A percentile compares a stretch with the other conserved stretches of the same genome.
These are phyloP conservation scores for Drosophila macrospina DNA, from an alignment of 2,888 invertebrate species.

Conservation along the genomic window DNA sequence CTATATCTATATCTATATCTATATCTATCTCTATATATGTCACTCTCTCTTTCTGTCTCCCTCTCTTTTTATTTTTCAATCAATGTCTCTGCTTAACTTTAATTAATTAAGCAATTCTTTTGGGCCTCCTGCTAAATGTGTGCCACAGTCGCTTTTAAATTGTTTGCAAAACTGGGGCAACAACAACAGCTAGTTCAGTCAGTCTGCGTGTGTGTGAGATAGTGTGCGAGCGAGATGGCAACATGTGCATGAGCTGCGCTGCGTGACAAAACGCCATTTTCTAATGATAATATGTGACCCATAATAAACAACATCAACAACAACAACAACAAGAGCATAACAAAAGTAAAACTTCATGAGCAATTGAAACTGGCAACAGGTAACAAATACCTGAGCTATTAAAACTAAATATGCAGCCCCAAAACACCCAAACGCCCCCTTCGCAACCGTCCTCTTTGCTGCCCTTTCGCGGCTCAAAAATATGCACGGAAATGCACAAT, in stretches of 20 bases:
- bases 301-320: slow-evolving; percentile 67
- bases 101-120: slow-evolving; percentile 43
- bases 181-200: slow-evolving; percentile 9
- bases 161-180: slow-evolving; percentile 35
- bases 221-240: slow-evolving; percentile 49
- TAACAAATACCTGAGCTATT: slow-evolving; percentile 81
- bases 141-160: slow-evolving; percentile 47
- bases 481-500: slow-evolving; percentile 84
- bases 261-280: slow-evolving; percentile 84
- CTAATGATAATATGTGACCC: slow-evolving; percentile 82
- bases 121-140: slow-evolving; percentile 30
- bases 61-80: slow-evolving; percentile 20
- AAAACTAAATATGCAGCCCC: slow-evolving; percentile 78
- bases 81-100: slow-evolving; percentile 34
- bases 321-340: slow-evolving; percentile 38
- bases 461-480: slow-evolving; percentile 61
- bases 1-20: neutral
- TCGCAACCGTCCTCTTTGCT: neutral
- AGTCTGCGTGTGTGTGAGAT: neutral
- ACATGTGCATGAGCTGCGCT: slow-evolving; percentile 67
- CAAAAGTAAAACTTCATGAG: slow-evolving; percentile 59
- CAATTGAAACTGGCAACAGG: slow-evolving; percentile 79
- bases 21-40: neutral
- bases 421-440: slow-evolving; percentile 14
- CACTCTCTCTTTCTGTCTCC: too few species aligned